Conservation (phyloP, 2,797 vertebrate species). For the Liparis tanakae region DNA sequence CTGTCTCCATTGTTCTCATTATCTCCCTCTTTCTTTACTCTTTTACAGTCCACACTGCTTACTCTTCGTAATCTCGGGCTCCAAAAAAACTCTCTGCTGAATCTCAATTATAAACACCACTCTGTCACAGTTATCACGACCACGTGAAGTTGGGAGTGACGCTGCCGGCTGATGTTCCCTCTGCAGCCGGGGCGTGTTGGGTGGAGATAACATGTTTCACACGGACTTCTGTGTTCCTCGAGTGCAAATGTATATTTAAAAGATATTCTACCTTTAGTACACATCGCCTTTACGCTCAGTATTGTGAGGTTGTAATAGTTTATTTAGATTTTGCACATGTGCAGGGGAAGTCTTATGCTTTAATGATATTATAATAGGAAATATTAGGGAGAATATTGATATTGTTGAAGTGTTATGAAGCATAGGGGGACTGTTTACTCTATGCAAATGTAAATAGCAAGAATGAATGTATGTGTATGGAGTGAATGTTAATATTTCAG, state of each 20-base stretch:
- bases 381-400: no score
- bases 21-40: conserved; percentile 25
- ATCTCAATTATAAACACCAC: conserved; percentile 49
- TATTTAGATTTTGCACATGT: no score
- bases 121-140: conserved; percentile 29
- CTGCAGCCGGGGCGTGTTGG: conserved; percentile 56
- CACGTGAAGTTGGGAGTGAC: conserved; percentile 42
- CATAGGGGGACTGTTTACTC: no score
- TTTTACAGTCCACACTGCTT: conserved; percentile 22
- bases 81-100: conserved; percentile 33
- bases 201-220: conserved; percentile 47
- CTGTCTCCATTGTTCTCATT: conserved; percentile 41
- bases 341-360: no score
- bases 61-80: conserved; percentile 43
- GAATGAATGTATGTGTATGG: no score
- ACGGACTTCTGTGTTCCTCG: conserved; percentile 39
- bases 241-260: conserved; percentile 66
- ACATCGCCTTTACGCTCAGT: conserved; percentile 53
- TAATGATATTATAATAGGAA: no score
- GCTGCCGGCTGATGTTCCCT: conserved; percentile 26
- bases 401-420: no score
- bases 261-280: conserved; percentile 55
- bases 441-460: no score
- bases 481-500: no score
- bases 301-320: neutral